A percentile compares a stretch with the other conserved stretches of the same genome.
Conservation (phyloP, 2,888 invertebrate species). For the Spialia ferax region DNA sequence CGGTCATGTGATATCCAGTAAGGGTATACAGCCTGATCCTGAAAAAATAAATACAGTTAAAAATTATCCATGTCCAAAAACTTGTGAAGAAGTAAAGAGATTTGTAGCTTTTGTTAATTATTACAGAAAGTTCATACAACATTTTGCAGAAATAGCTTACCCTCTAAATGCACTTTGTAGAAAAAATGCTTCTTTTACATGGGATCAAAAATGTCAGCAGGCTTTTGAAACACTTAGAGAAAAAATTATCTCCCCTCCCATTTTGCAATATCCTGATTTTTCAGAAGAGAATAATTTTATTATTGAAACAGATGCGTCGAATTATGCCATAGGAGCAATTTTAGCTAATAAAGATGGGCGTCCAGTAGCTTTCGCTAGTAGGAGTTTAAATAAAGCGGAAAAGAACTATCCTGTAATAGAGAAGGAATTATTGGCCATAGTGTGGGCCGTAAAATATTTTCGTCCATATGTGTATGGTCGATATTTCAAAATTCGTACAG, state of each 20-base stretch:
- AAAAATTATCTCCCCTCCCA: constrained; percentile 2
- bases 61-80: neutral
- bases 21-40: neutral
- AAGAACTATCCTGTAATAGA: neutral
- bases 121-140: neutral
- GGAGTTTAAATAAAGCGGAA: constrained; percentile 7
- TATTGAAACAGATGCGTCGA: constrained; percentile 5
- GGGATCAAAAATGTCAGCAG: constrained; percentile 12
- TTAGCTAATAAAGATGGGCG: neutral
- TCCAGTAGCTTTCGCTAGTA: constrained; percentile 1
- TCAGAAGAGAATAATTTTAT: neutral
- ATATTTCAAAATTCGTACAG: neutral
- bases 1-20: neutral
- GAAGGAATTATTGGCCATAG: neutral
- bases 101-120: neutral
- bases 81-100: neutral
- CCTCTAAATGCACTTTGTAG: neutral
- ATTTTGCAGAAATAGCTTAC: constrained; percentile 4
- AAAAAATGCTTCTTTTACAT: neutral
- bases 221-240: neutral
- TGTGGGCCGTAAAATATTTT: constrained; percentile 1
- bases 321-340: constrained; percentile 5
- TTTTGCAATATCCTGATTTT: constrained; percentile 8
- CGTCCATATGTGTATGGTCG: neutral
- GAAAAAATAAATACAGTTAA: neutral